phyloP scores from a whole-genome alignment of 2,888 invertebrate genomes.

The Apocheima hispidaria region DNA sequence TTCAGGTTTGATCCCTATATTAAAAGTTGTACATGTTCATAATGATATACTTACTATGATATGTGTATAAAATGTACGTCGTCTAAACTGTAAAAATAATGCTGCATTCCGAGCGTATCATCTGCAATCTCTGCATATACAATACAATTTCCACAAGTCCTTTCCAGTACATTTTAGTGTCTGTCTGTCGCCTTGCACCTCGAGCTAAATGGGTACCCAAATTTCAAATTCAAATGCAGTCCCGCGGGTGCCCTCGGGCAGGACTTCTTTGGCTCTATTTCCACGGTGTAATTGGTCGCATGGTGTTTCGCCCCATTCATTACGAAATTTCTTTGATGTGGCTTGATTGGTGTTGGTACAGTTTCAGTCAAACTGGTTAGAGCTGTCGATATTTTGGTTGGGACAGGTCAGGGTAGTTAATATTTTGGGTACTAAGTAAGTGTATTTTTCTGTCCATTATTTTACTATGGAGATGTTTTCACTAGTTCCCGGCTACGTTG shows the following conservation, averaged over 20 bases:
- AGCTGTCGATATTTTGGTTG: slow-evolving; percentile 58
- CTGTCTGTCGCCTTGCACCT: slow-evolving; percentile 82
- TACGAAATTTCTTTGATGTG: slow-evolving; percentile 69
- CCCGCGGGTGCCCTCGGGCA: slow-evolving; percentile 77
- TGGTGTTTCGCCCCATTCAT: slow-evolving; percentile 66
- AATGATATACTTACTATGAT: too few relatives aligned
- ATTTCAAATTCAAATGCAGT: slow-evolving; percentile 83
- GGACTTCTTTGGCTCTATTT: slow-evolving; percentile 61
- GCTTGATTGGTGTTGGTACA: slow-evolving; percentile 65
- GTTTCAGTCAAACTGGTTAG: slow-evolving; percentile 33
- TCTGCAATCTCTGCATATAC: slow-evolving; percentile 57
- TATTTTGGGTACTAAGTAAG: too few relatives aligned
- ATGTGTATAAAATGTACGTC: too few relatives aligned
- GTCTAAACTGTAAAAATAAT: too few relatives aligned
- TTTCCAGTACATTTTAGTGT: slow-evolving; percentile 69
- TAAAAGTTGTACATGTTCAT: too few relatives aligned
- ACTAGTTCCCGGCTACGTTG: too few relatives aligned
- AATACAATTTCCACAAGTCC: slow-evolving; percentile 67
- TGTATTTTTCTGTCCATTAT: too few relatives aligned
- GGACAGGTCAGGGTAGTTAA: slow-evolving; percentile 52
- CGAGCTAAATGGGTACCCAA: slow-evolving; percentile 82
- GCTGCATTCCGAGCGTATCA: slow-evolving; percentile 35
- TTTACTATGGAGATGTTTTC: too few relatives aligned
- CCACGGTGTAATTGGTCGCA: slow-evolving; percentile 78
- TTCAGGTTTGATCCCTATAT: too few relatives aligned